Evolutionary conservation across 1,140 invertebrate genomes (phyloP).

Genomic region (Charaxes varanes): DNA sequence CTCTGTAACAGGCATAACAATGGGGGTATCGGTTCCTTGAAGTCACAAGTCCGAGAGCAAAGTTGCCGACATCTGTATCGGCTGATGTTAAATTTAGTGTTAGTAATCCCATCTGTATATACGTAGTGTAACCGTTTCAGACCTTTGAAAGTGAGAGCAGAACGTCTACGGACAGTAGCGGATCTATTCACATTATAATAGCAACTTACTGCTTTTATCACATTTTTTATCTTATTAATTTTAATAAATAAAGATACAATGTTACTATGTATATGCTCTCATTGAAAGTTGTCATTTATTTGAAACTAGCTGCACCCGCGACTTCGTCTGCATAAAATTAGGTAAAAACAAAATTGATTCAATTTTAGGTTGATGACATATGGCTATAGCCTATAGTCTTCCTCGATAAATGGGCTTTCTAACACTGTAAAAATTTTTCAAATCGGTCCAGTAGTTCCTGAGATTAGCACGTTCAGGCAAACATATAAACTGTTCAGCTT

Average conservation of each 20-base stretch:
- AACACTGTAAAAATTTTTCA: conserved; percentile 1
- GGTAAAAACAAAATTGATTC: no score
- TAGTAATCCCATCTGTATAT: conserved; percentile 56
- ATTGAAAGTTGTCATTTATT: no score
- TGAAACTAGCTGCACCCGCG: no score
- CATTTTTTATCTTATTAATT: no score
- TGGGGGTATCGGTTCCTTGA: conserved; percentile 60
- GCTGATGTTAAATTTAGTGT: conserved; percentile 64
- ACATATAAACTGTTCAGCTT: no score
- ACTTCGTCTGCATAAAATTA: no score
- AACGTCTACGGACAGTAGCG: conserved; percentile 12
- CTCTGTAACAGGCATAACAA: conserved; percentile 60
- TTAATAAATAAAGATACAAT: no score
- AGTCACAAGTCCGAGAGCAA: conserved; percentile 33
- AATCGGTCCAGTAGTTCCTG: conserved; percentile 2
- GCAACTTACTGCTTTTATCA: no score
- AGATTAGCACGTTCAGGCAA: neutral
- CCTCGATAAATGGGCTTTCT: neutral
- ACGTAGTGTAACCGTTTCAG: conserved; percentile 24
- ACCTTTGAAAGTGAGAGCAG: conserved; percentile 46
- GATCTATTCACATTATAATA: no score
- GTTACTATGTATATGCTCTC: no score
- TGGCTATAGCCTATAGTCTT: no score
- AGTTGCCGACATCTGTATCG: conserved; percentile 32
- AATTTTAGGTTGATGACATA: no score